Conservation (phyloP, 2,888 invertebrate genomes). For the Drosophila koepferae region DNA sequence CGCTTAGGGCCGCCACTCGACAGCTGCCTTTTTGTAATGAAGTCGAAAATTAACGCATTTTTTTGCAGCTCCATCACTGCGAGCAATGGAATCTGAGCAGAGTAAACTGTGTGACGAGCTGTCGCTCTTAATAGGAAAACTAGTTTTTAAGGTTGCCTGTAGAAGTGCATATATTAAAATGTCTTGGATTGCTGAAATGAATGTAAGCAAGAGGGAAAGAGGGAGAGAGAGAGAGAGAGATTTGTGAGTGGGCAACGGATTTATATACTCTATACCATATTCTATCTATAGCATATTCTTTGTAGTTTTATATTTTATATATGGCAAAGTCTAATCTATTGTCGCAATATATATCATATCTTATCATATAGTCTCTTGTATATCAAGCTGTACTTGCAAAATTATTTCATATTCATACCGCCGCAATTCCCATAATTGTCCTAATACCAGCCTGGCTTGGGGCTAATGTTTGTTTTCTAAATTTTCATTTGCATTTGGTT, state of each 20-base stretch:
- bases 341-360: neutral
- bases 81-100: neutral
- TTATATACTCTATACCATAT: too few relatives aligned
- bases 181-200: neutral
- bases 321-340: too few relatives aligned
- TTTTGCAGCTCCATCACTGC: neutral
- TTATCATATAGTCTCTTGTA: neutral
- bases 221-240: too few relatives aligned
- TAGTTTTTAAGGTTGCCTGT: neutral
- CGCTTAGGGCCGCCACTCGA: conserved; percentile 16
- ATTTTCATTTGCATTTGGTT: conserved; percentile 19
- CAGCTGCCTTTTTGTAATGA: conserved; percentile 56
- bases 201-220: neutral
- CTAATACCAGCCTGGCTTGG: neutral
- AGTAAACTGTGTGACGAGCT: conserved; percentile 27
- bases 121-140: conserved; percentile 1
- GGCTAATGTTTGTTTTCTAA: neutral
- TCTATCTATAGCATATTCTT: neutral
- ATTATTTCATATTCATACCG: neutral
- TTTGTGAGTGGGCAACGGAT: too few relatives aligned
- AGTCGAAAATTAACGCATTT: conserved; percentile 58
- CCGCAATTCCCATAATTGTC: neutral
- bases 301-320: neutral
- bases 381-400: neutral
- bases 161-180: neutral